These are phyloP conservation scores for Tenthredo notha DNA, from an alignment of 2,888 invertebrate species.

Conservation along the genomic window DNA sequence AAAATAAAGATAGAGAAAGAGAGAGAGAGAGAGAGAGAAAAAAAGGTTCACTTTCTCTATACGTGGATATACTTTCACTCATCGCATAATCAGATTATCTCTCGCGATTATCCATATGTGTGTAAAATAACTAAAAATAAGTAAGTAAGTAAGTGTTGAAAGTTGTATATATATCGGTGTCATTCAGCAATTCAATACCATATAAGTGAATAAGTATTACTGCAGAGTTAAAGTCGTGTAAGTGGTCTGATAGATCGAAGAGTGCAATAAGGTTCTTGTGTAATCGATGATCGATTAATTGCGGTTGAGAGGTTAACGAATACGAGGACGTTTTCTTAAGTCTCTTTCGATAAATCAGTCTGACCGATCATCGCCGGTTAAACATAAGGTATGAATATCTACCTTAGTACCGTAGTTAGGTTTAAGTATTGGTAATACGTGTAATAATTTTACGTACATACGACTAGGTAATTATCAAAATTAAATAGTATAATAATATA, in stretches of 20 bases:
- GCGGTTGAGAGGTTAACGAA: slow-evolving; percentile 68
- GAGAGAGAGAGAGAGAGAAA: too few relatives aligned
- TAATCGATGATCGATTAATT: slow-evolving; percentile 73
- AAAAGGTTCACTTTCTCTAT: not conserved
- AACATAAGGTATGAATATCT: not conserved
- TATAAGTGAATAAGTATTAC: not conserved
- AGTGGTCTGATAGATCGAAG: not conserved
- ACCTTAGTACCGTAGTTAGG: not conserved
- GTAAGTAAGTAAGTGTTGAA: too few relatives aligned
- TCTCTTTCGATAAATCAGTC: slow-evolving; percentile 35
- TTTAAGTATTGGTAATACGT: not conserved
- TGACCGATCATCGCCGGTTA: not conserved
- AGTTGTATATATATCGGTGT: not conserved
- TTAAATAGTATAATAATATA: not conserved
- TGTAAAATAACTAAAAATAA: too few relatives aligned
- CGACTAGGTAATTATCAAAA: not conserved
- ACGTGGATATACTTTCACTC: not conserved
- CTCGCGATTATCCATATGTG: too few relatives aligned
- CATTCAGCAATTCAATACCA: slow-evolving; percentile 9
- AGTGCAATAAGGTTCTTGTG: slow-evolving; percentile 60
- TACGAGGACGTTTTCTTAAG: not conserved
- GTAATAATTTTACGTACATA: too few relatives aligned
- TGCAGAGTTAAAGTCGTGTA: not conserved
- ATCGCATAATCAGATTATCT: too few relatives aligned
- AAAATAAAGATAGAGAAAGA: too few relatives aligned